A percentile compares a stretch with the other conserved stretches of the same genome.
Conservation (phyloP, 2,113 vertebrate species). For the Equus przewalskii region DNA sequence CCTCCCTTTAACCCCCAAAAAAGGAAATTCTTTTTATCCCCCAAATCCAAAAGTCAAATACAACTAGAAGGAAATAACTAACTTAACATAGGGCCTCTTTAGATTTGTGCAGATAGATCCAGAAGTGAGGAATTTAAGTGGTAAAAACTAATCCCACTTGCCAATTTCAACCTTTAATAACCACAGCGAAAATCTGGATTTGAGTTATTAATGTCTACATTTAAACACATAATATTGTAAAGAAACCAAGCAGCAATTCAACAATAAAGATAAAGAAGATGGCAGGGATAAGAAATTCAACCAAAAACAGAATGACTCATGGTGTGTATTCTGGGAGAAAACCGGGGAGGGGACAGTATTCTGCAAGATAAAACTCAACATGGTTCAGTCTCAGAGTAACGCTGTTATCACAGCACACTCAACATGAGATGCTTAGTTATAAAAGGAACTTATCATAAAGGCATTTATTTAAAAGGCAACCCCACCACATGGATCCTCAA, state of each 20-base stretch:
- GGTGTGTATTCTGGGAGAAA: not conserved
- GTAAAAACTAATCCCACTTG: not conserved
- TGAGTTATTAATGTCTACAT: slow-evolving; percentile 12
- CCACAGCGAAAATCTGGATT: not conserved
- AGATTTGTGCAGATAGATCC: not conserved
- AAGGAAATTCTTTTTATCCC: not conserved
- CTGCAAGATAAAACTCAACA: not conserved
- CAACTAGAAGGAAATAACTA: not conserved
- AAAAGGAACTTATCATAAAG: not conserved
- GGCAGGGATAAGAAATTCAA: not conserved
- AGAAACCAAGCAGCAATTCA: slow-evolving; percentile 35
- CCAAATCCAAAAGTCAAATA: slow-evolving; percentile 10
- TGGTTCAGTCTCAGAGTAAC: not conserved
- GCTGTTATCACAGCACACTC: not conserved
- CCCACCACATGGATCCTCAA: not conserved
- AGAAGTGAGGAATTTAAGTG: not conserved
- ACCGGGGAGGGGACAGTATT: not conserved
- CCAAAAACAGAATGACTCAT: not conserved
- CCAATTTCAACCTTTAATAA: slow-evolving; percentile 45
- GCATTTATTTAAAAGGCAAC: not conserved
- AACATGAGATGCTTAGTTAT: not conserved
- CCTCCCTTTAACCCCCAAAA: not conserved
- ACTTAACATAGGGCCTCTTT: not conserved
- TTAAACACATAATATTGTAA: slow-evolving; percentile 9
- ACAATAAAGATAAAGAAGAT: not conserved